Evolutionary conservation across 2,797 vertebrate species (phyloP).

Genomic region (Ficedula albicollis): DNA sequence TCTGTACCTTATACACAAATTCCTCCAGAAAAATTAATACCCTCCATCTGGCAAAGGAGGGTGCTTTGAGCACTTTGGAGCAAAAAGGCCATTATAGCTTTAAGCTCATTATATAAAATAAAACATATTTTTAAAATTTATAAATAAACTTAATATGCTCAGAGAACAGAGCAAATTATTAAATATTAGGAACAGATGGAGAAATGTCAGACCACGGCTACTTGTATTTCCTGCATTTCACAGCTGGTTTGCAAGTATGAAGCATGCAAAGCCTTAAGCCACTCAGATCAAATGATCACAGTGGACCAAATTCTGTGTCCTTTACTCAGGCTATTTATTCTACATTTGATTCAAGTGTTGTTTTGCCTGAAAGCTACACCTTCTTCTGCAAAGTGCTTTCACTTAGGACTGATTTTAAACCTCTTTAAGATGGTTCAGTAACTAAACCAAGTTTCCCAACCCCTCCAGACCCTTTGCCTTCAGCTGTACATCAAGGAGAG

Average conservation of each 20-base stretch:
- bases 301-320: constrained; percentile 10
- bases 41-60: neutral
- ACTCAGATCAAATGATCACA: constrained; percentile 33
- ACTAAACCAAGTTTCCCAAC: neutral
- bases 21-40: constrained; percentile 28
- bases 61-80: constrained; percentile 18
- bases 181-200: constrained; percentile 55
- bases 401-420: neutral
- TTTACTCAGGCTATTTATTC: constrained; percentile 37
- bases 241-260: constrained; percentile 29
- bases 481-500: neutral
- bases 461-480: neutral
- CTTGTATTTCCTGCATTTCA: constrained; percentile 57
- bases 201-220: neutral
- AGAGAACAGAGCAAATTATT: constrained; percentile 54
- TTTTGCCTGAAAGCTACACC: constrained; percentile 31
- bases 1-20: neutral
- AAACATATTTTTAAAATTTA: constrained; percentile 43
- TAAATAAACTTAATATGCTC: constrained; percentile 47
- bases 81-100: constrained; percentile 8
- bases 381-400: constrained; percentile 21
- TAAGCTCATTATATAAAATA: constrained; percentile 51
- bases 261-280: constrained; percentile 20
- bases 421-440: neutral
- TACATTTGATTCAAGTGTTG: constrained; percentile 14